phyloP scores from a whole-genome alignment of 2,797 vertebrate genomes.

The Sphenopsis melanotis region DNA sequence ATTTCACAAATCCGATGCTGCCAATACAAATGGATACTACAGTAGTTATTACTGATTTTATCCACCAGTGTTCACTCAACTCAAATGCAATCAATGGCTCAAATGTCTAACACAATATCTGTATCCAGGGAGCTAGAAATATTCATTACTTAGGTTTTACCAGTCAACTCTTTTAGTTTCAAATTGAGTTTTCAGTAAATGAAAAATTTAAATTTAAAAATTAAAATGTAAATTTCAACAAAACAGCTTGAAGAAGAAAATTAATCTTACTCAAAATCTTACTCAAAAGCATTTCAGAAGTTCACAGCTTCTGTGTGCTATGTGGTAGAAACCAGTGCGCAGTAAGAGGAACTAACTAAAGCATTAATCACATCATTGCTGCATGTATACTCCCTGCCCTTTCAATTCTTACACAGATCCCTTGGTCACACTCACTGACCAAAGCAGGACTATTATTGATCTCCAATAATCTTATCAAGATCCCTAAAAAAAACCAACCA shows the following conservation, averaged over 20 bases:
- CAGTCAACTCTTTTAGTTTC: background rate
- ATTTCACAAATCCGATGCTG: background rate
- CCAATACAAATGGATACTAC: background rate
- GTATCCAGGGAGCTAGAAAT: background rate
- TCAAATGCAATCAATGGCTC: background rate
- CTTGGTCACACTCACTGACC: background rate
- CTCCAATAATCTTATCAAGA: background rate
- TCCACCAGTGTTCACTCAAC: background rate
- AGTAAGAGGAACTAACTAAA: background rate
- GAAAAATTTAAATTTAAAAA: background rate
- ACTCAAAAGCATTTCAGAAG: background rate
- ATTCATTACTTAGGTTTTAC: background rate
- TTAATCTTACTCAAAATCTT: background rate
- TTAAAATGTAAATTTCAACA: background rate
- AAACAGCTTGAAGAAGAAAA: background rate
- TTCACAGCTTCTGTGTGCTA: background rate
- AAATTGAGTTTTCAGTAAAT: background rate
- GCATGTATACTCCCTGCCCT: background rate
- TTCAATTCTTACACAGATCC: background rate
- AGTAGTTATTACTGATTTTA: background rate
- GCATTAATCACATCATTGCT: background rate
- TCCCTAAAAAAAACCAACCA: background rate
- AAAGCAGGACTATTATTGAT: background rate
- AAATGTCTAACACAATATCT: background rate
- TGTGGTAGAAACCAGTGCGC: background rate